These are phyloP conservation scores for Ctenomys sociabilis DNA, from an alignment of 2,113 vertebrate genomes.

Conservation along the genomic window DNA sequence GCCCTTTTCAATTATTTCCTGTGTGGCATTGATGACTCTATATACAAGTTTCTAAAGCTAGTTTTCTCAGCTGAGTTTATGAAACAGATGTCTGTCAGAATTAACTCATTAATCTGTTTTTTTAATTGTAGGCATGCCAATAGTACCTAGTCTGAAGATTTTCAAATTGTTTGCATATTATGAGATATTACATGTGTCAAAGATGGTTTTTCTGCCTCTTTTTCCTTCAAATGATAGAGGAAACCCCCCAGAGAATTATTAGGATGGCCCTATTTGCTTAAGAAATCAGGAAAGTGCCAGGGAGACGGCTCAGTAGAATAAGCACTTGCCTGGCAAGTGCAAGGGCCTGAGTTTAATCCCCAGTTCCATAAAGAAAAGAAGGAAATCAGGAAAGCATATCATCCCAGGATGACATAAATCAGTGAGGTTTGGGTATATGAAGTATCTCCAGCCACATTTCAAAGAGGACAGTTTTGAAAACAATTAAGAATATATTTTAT, in stretches of 20 bases:
- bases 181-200: slow-evolving; percentile 38
- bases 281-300: slow-evolving; percentile 52
- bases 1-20: background rate
- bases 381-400: slow-evolving; percentile 40
- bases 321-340: too few species aligned
- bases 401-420: slow-evolving; percentile 36
- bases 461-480: slow-evolving; percentile 46
- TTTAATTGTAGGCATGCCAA: background rate
- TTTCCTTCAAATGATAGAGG: slow-evolving; percentile 57
- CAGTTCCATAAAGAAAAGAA: too few species aligned
- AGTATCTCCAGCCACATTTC: slow-evolving; percentile 40
- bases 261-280: slow-evolving; percentile 51
- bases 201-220: background rate
- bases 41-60: slow-evolving; percentile 13
- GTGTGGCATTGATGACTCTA: slow-evolving; percentile 7
- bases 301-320: too few species aligned
- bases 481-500: slow-evolving; percentile 37
- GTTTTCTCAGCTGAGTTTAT: background rate
- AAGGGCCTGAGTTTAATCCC: too few species aligned
- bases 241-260: slow-evolving; percentile 11
- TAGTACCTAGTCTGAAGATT: slow-evolving; percentile 34
- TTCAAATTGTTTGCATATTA: slow-evolving; percentile 71
- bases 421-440: background rate
- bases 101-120: background rate
- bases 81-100: background rate